Base-by-base conservation (phyloP, 2,888 invertebrate genomes). In the Nomada flava region DNA sequence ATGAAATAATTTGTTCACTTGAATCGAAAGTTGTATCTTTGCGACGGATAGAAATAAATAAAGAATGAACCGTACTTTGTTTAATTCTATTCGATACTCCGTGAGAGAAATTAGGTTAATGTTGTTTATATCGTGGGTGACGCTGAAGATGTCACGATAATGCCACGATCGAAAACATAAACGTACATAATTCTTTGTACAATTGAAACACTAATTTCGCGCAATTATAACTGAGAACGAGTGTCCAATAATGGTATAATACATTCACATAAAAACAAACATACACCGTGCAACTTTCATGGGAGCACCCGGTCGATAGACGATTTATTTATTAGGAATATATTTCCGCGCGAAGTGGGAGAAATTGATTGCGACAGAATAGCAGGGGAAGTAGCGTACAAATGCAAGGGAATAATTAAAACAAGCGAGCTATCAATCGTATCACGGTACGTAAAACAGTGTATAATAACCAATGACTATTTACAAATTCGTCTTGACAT, bases 91-190 rank as follows among this genome's bases (percentile, higher is more conserved):
- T 62, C 9, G 29, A 23, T 13, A 15, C n/a, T n/a, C 13, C 26
- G 57, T 3, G 15, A 15, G n/a, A 23, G 47, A 11, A 72, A 74
- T 71, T 70, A 86, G 79, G 85, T 85, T 85, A 85, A 79, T 74
- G 79, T 84, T 85, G 81, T 82, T 85, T 85, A 85, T 67, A 53
- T 71, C 60, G 23, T 44, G 3, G 9, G 26, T 7, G 59, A 62
- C 44, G 59, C 42, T 52, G 57, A 70, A 44, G 69, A 69, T 4
- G 26, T n/a, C 23, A 23, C 50, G 2, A 11, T 29, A 55, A 57
- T 29, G 18, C 42, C 36, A 50, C 11, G 18, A 55, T 52, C 13
- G 15, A 36, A 57, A 10, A 23, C 2, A n/a, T 13, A 52, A 36
- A 65, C 5, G 20, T 10, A 1, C 11, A 15, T 15, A 3, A 36